Conservation (phyloP, 2,113 vertebrate species). For the Vulpes ferrilata region DNA sequence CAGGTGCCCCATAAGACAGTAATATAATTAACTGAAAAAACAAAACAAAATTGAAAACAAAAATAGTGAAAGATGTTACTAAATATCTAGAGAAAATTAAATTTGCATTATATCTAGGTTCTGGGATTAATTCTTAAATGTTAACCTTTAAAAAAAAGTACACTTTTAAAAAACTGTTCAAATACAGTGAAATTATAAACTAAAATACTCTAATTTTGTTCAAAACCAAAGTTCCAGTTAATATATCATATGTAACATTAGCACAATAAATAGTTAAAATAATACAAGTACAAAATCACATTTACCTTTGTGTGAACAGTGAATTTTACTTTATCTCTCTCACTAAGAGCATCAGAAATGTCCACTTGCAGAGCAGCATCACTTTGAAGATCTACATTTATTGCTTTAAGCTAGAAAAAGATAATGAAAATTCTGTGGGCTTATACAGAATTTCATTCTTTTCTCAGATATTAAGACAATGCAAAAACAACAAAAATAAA, state of each 20-base stretch:
- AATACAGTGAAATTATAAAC: slow-evolving; percentile 39
- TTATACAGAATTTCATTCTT: slow-evolving; percentile 56
- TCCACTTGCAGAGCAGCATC: slow-evolving; percentile 98
- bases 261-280: not conserved
- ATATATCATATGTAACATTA: not conserved
- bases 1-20: not conserved
- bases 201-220: slow-evolving; percentile 52
- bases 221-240: slow-evolving; percentile 59
- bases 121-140: slow-evolving; percentile 1
- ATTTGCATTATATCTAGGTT: not conserved
- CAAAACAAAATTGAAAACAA: slow-evolving; percentile 23
- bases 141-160: slow-evolving; percentile 42
- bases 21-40: slow-evolving; percentile 38
- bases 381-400: slow-evolving; percentile 98
- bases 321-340: slow-evolving; percentile 99
- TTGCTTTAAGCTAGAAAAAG: slow-evolving; percentile 93
- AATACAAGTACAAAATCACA: slow-evolving; percentile 23
- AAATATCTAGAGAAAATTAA: slow-evolving; percentile 32
- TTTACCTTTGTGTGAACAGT: slow-evolving; percentile 99
- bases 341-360: slow-evolving; percentile 98
- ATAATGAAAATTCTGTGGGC: slow-evolving; percentile 58
- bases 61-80: not conserved
- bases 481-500: slow-evolving; percentile 15
- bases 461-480: slow-evolving; percentile 17
- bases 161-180: not conserved